Conservation (phyloP, 2,888 invertebrate species). For the Plebejus argus region DNA sequence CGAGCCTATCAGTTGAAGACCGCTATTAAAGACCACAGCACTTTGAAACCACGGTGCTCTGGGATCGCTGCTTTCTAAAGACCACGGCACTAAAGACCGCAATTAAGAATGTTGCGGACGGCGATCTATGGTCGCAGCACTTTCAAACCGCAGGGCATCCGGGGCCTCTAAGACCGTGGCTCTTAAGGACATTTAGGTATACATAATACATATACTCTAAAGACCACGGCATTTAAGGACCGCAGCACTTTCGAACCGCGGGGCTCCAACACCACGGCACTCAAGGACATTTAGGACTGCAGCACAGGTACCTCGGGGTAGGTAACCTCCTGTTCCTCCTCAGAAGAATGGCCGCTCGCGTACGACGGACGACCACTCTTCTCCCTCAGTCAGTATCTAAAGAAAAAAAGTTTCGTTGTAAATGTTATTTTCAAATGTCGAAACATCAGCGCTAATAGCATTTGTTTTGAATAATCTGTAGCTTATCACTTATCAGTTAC, state of each 20-base stretch:
- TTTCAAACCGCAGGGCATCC: background rate
- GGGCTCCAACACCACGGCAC: conserved; percentile 44
- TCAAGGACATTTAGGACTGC: conserved; percentile 40
- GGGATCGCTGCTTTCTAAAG: background rate
- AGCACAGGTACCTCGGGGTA: conserved; percentile 65
- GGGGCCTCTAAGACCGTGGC: background rate
- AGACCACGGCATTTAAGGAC: background rate
- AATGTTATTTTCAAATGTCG: background rate
- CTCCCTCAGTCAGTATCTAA: conserved; percentile 75
- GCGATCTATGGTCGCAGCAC: conserved; percentile 49
- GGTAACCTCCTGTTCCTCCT: conserved; percentile 60
- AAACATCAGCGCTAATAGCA: too few species aligned
- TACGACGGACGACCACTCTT: conserved; percentile 68
- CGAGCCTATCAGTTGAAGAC: background rate
- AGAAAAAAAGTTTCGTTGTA: background rate
- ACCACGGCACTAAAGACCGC: background rate
- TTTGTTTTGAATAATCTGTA: too few species aligned
- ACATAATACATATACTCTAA: conserved; percentile 35
- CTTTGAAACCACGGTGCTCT: background rate
- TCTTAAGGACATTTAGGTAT: background rate
- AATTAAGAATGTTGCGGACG: background rate
- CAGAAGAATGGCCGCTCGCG: conserved; percentile 71
- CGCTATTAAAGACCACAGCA: background rate
- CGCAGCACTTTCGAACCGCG: background rate
- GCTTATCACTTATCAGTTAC: too few species aligned